Percentiles rank a stretch among this genome's conserved stretches.
Conservation (phyloP, 2,797 vertebrate species). For the Cuniculus paca region DNA sequence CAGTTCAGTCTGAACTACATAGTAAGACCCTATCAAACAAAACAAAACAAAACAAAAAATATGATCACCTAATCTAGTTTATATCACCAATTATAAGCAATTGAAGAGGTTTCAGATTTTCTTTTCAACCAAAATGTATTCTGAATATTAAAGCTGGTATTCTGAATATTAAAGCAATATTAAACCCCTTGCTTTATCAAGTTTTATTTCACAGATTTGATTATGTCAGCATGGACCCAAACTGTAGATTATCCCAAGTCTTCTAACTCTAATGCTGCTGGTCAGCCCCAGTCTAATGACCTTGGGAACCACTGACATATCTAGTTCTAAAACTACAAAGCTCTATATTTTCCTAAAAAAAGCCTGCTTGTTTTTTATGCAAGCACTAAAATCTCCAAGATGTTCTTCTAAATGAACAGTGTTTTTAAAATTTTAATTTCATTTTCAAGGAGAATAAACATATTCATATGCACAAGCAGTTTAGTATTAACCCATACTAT, state of each 20-base stretch:
- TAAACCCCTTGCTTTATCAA: neutral
- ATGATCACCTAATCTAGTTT: neutral
- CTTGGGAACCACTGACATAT: neutral
- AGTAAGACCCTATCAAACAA: neutral
- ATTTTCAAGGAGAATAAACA: neutral
- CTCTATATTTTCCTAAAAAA: neutral
- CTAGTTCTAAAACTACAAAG: neutral
- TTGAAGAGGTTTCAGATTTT: neutral
- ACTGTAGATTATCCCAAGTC: neutral
- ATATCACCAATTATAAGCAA: neutral
- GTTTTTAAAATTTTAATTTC: neutral
- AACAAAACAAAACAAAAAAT: neutral
- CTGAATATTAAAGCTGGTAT: neutral
- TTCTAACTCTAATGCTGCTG: neutral
- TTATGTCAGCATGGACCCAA: neutral
- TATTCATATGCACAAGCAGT: neutral
- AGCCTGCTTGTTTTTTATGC: neutral
- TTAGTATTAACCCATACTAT: neutral
- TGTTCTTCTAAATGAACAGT: neutral
- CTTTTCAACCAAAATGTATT: neutral
- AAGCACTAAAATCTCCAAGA: neutral
- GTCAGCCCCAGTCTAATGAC: neutral
- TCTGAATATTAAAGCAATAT: neutral
- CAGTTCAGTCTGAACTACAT: neutral
- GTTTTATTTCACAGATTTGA: neutral